Evolutionary conservation across 2,888 invertebrate genomes (phyloP).

Genomic region (Lomographa bimaculata): DNA sequence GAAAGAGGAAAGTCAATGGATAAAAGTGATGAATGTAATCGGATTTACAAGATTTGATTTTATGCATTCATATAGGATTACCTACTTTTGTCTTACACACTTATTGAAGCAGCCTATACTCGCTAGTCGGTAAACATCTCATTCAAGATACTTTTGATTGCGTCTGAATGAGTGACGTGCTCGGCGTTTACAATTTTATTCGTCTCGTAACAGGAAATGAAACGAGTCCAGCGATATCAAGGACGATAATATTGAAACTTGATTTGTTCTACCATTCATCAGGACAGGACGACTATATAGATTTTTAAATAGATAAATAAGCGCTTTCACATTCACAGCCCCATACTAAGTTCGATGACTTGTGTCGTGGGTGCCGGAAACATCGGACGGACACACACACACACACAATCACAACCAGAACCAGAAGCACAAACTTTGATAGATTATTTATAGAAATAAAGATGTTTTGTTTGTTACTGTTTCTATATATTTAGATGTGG

Average conservation of each 20-base stretch:
- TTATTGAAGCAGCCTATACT: slow-evolving; percentile 49
- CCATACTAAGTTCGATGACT: too few relatives aligned
- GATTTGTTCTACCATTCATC: slow-evolving; percentile 52
- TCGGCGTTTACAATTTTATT: slow-evolving; percentile 71
- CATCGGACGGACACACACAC: too few relatives aligned
- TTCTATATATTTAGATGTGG: slow-evolving; percentile 15
- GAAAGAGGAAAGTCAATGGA: slow-evolving; percentile 22
- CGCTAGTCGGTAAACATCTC: slow-evolving; percentile 76
- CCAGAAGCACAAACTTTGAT: too few relatives aligned
- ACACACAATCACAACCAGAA: too few relatives aligned
- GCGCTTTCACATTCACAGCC: too few relatives aligned
- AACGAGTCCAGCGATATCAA: slow-evolving; percentile 75
- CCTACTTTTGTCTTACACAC: slow-evolving; percentile 46
- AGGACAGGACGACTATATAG: slow-evolving; percentile 25
- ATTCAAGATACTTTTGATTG: slow-evolving; percentile 80
- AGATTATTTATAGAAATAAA: too few relatives aligned
- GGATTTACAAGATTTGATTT: slow-evolving; percentile 3
- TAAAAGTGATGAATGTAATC: slow-evolving; percentile 1
- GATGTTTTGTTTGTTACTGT: slow-evolving; percentile 14
- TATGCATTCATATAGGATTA: slow-evolving; percentile 62
- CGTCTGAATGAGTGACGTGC: slow-evolving; percentile 79
- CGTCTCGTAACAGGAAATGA: slow-evolving; percentile 71
- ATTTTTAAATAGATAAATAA: slow-evolving; percentile 23
- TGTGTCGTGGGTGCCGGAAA: too few relatives aligned
- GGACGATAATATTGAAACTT: slow-evolving; percentile 69